phyloP scores from a whole-genome alignment of 2,888 invertebrate species.

The Caenorhabditis sp. region DNA sequence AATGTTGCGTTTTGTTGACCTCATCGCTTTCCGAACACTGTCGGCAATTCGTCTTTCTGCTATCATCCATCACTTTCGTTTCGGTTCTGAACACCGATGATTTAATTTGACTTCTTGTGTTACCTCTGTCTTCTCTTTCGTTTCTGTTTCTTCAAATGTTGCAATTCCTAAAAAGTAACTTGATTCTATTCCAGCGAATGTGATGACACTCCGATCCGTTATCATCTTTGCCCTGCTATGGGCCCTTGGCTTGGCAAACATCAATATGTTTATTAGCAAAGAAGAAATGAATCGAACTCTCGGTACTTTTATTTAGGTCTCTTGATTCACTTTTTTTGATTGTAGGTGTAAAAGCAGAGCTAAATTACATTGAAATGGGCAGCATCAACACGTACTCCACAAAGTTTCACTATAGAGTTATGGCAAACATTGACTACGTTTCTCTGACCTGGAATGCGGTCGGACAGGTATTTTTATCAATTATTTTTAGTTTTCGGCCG shows the following conservation, averaged over 20 bases:
- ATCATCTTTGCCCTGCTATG: slow-evolving; percentile 25
- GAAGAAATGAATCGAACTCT: slow-evolving; percentile 82
- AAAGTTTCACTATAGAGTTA: slow-evolving; percentile 79
- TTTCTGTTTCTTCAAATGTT: slow-evolving; percentile 14
- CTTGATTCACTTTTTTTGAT: background rate
- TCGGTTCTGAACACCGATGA: slow-evolving; percentile 51
- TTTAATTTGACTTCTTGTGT: slow-evolving; percentile 41
- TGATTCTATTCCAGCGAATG: slow-evolving; percentile 42
- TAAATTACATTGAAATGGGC: slow-evolving; percentile 80
- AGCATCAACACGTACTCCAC: slow-evolving; percentile 78
- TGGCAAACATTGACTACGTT: slow-evolving; percentile 75
- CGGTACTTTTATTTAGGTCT: slow-evolving; percentile 65
- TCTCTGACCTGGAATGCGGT: slow-evolving; percentile 79
- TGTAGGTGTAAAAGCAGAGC: slow-evolving; percentile 79
- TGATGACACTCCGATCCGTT: slow-evolving; percentile 36
- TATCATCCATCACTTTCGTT: slow-evolving; percentile 51
- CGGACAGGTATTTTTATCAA: slow-evolving; percentile 52
- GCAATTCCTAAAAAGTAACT: slow-evolving; percentile 3
- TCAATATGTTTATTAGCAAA: slow-evolving; percentile 80
- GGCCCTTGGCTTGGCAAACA: slow-evolving; percentile 48
- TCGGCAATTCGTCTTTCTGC: slow-evolving; percentile 9
- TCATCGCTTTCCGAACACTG: slow-evolving; percentile 24
- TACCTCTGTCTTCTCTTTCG: slow-evolving; percentile 21
- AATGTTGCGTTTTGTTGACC: slow-evolving; percentile 52
- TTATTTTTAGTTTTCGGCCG: background rate